Evolutionary conservation across 2,113 vertebrate genomes (phyloP).

Genomic region (Gopherus flavomarginatus): DNA sequence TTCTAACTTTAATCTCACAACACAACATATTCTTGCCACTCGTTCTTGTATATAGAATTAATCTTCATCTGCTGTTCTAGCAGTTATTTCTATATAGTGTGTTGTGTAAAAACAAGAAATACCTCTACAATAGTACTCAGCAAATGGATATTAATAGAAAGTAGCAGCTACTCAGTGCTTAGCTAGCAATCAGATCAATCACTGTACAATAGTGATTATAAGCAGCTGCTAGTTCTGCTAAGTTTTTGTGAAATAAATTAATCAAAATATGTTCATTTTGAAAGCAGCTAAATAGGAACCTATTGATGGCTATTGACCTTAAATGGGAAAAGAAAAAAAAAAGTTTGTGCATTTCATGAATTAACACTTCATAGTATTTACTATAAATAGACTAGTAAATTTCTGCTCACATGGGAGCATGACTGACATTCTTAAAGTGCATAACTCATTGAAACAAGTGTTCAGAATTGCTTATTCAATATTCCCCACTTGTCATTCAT

Average conservation of each 20-base stretch:
- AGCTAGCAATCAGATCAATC: not conserved
- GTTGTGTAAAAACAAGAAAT: constrained; percentile 4
- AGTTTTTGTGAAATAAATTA: not conserved
- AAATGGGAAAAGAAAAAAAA: not conserved
- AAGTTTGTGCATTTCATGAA: not conserved
- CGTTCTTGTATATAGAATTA: constrained; percentile 30
- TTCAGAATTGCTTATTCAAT: constrained; percentile 41
- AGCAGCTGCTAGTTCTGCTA: not conserved
- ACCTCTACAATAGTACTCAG: not conserved
- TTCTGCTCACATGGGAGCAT: not conserved
- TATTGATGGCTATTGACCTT: not conserved
- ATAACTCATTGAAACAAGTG: not conserved
- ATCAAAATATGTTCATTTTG: not conserved
- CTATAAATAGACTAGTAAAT: not conserved
- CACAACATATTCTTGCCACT: not conserved
- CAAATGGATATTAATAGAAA: not conserved
- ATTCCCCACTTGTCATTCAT: constrained; percentile 32
- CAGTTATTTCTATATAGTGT: constrained; percentile 16
- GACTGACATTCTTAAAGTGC: constrained; percentile 33
- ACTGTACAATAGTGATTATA: not conserved
- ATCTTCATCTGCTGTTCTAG: constrained; percentile 3
- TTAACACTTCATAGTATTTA: not conserved
- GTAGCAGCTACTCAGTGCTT: not conserved
- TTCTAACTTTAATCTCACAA: not conserved
- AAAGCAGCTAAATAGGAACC: not conserved